A percentile compares a stretch with the other conserved stretches of the same genome.
Evolutionary conservation across 2,113 vertebrate genomes (phyloP).

Genomic region (Bubo scandiacus): DNA sequence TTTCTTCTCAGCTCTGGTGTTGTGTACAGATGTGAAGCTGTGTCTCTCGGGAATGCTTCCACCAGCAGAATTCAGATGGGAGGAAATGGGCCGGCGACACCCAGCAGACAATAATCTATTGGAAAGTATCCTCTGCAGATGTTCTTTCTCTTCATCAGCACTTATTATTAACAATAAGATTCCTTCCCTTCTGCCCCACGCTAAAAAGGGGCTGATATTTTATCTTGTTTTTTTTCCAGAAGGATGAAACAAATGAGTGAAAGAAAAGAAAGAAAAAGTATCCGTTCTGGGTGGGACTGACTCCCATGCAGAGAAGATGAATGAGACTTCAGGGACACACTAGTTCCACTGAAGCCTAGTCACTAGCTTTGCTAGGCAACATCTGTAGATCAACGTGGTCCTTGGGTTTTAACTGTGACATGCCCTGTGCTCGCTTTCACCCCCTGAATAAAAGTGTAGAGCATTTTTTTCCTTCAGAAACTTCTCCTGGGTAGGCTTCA

Average conservation of each 20-base stretch:
- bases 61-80: constrained; percentile 10
- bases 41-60: not conserved
- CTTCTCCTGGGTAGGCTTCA: not conserved
- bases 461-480: not conserved
- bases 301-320: not conserved
- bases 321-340: not conserved
- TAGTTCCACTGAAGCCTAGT: not conserved
- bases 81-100: constrained; percentile 32
- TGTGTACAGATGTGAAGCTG: constrained; percentile 13
- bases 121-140: constrained; percentile 37
- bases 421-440: not conserved
- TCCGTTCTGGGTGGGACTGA: not conserved
- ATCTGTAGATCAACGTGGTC: not conserved
- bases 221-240: not conserved
- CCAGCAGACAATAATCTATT: not conserved
- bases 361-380: not conserved
- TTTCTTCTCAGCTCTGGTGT: not conserved
- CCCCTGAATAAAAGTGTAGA: not conserved
- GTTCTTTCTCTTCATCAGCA: constrained; percentile 23
- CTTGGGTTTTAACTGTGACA: not conserved
- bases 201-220: not conserved
- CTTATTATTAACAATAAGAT: not conserved
- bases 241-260: not conserved
- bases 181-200: not conserved
- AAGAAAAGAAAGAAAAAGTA: not conserved